Evolutionary conservation across 2,797 vertebrate genomes (phyloP).

Genomic region (Picus viridis): DNA sequence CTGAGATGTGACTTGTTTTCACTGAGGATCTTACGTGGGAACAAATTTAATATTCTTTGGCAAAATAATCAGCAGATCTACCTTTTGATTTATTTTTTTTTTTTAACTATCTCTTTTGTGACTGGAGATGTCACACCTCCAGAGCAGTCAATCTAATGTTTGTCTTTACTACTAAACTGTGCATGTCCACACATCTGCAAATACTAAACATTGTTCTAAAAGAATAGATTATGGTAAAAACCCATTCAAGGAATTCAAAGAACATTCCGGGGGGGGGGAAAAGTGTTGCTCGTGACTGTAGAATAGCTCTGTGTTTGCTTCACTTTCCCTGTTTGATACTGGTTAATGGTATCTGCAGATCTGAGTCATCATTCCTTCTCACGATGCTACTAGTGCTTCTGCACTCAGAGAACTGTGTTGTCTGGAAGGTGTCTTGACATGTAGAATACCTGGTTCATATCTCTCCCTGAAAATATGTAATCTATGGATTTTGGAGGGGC

Average conservation of each 20-base stretch:
- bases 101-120: neutral
- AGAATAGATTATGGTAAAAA: neutral
- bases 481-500: neutral
- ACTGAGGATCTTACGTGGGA: neutral
- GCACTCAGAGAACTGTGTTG: neutral
- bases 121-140: neutral
- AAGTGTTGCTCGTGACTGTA: neutral
- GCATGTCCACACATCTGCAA: neutral
- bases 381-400: neutral
- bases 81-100: too few species aligned
- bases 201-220: neutral
- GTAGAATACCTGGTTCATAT: neutral
- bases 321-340: neutral
- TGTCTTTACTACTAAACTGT: neutral
- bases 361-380: neutral
- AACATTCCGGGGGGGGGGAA: neutral
- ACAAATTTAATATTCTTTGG: neutral
- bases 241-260: neutral
- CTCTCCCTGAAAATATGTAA: neutral
- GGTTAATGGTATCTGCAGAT: neutral
- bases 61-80: neutral
- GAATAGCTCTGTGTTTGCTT: neutral
- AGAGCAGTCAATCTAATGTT: neutral
- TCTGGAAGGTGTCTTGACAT: neutral
- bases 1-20: neutral